phyloP scores from a whole-genome alignment of 2,888 invertebrate genomes.

The Drosophila peninsularis region DNA sequence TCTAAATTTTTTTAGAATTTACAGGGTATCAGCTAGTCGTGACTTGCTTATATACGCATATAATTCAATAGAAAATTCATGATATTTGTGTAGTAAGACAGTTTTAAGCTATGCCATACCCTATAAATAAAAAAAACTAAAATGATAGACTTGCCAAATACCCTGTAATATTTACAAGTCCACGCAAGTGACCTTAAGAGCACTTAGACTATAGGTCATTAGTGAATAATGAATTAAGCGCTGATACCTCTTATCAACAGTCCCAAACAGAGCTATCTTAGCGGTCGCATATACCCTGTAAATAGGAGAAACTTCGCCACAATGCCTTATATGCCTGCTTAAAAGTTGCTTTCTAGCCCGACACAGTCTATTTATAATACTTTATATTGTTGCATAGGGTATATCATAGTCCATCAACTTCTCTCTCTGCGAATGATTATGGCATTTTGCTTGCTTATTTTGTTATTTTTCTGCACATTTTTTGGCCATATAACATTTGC shows the following conservation, averaged over 20 bases:
- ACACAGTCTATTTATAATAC: not conserved
- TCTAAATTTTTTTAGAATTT: not conserved
- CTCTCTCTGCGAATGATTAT: not conserved
- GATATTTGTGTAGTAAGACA: not conserved
- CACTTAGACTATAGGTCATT: not conserved
- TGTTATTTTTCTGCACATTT: slow-evolving; percentile 24
- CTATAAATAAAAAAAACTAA: not conserved
- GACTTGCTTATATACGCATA: not conserved
- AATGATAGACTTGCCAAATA: not conserved
- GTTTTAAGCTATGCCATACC: not conserved
- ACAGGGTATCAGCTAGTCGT: not conserved
- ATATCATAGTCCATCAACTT: not conserved
- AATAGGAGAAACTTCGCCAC: not conserved
- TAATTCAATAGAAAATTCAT: not conserved
- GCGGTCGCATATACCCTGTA: not conserved
- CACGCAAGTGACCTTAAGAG: no score
- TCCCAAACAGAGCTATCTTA: not conserved
- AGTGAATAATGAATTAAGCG: not conserved
- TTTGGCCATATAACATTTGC: slow-evolving; percentile 34
- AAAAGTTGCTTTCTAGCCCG: no score
- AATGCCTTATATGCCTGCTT: not conserved
- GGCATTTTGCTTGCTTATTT: slow-evolving; percentile 20
- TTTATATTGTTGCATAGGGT: not conserved
- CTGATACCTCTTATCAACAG: not conserved
- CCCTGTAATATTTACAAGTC: not conserved